Evolutionary conservation across 1,140 invertebrate species (phyloP).

Genomic region (Leptinotarsa texana): DNA sequence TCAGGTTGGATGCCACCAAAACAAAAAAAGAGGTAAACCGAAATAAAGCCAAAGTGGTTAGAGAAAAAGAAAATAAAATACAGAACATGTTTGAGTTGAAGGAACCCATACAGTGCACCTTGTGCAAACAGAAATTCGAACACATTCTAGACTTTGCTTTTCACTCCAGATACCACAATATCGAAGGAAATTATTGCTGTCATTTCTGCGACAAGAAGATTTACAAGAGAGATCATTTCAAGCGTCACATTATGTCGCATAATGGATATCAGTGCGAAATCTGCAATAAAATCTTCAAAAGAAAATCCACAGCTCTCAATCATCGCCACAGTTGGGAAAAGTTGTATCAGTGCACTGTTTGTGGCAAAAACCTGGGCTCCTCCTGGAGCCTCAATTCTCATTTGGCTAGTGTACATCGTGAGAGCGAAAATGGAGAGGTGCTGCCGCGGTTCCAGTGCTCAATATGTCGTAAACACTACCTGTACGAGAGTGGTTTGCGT

Average conservation of each 20-base stretch:
- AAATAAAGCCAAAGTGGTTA: background rate
- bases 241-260: conserved; percentile 29
- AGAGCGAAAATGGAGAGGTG: conserved; percentile 48
- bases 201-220: conserved; percentile 41
- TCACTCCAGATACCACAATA: conserved; percentile 42
- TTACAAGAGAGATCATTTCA: conserved; percentile 19
- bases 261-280: conserved; percentile 29
- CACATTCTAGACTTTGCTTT: conserved; percentile 31
- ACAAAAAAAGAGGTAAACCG: background rate
- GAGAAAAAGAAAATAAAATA: conserved; percentile 27
- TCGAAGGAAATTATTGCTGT: conserved; percentile 46
- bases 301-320: conserved; percentile 39
- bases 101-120: conserved; percentile 26
- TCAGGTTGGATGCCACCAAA: background rate
- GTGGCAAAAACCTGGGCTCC: conserved; percentile 57
- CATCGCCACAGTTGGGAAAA: conserved; percentile 72
- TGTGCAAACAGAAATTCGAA: conserved; percentile 37
- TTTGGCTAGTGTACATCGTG: conserved; percentile 50
- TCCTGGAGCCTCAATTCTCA: conserved; percentile 52
- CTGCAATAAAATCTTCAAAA: conserved; percentile 32
- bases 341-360: conserved; percentile 70
- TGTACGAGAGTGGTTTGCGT: conserved; percentile 48
- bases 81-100: conserved; percentile 14
- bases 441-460: conserved; percentile 50
- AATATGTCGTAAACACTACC: conserved; percentile 52